These are phyloP conservation scores for Spodoptera exigua DNA, from an alignment of 2,888 invertebrate genomes.

Conservation along the genomic window DNA sequence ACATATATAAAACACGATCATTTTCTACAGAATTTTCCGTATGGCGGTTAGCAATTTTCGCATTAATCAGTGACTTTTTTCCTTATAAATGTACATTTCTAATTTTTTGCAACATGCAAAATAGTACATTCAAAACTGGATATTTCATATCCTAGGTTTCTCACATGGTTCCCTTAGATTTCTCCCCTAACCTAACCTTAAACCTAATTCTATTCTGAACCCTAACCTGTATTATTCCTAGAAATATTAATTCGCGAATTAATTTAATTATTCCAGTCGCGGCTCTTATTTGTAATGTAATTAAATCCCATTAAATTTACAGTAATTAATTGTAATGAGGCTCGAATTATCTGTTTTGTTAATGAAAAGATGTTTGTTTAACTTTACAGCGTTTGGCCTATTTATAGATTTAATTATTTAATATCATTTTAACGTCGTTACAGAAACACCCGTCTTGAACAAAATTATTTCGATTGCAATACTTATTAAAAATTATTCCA, in stretches of 20 bases:
- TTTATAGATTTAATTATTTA: background rate
- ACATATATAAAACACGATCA: slow-evolving; percentile 37
- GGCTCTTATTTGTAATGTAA: slow-evolving; percentile 55
- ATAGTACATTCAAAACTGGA: slow-evolving; percentile 92
- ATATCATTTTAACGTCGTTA: slow-evolving; percentile 2
- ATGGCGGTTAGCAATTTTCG: slow-evolving; percentile 68
- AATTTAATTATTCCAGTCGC: slow-evolving; percentile 48
- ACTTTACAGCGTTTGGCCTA: slow-evolving; percentile 6
- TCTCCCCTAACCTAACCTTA: slow-evolving; percentile 53
- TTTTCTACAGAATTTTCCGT: slow-evolving; percentile 65
- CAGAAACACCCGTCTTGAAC: slow-evolving; percentile 18
- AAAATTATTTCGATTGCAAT: too few relatives aligned
- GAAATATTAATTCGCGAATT: slow-evolving; percentile 34
- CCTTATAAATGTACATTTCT: slow-evolving; percentile 61
- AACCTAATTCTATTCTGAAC: slow-evolving; percentile 30
- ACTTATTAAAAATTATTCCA: too few relatives aligned
- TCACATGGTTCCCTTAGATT: slow-evolving; percentile 93
- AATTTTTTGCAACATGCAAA: slow-evolving; percentile 93
- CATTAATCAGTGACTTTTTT: slow-evolving; percentile 28
- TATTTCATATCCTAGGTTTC: slow-evolving; percentile 87
- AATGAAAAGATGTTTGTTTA: slow-evolving; percentile 30
- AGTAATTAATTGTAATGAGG: slow-evolving; percentile 45
- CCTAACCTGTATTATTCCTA: slow-evolving; percentile 34
- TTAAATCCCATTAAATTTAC: slow-evolving; percentile 45
- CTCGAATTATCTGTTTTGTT: slow-evolving; percentile 32